phyloP scores from a whole-genome alignment of 2,797 vertebrate genomes.

The Megaceryle alcyon region DNA sequence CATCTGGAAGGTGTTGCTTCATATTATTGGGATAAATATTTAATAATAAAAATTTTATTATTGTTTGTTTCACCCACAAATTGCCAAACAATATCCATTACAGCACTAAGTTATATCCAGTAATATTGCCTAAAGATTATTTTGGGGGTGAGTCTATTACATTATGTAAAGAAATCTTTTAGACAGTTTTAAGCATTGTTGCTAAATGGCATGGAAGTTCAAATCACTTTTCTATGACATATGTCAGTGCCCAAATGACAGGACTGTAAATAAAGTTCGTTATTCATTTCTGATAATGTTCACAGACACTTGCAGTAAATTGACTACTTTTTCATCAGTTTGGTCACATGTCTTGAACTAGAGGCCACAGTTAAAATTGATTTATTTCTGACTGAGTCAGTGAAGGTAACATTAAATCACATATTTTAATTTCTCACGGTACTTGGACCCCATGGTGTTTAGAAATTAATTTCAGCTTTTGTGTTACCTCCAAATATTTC shows the following conservation, averaged over 20 bases:
- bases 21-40: neutral
- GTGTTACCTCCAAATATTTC: neutral
- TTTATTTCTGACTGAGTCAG: neutral
- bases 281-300: neutral
- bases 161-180: neutral
- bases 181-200: neutral
- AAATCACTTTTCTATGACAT: neutral
- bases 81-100: neutral
- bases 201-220: neutral
- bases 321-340: neutral
- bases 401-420: neutral
- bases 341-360: neutral
- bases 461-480: conserved; percentile 27
- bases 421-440: neutral
- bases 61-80: neutral
- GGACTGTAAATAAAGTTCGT: neutral
- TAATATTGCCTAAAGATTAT: neutral
- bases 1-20: neutral
- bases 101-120: neutral
- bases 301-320: neutral
- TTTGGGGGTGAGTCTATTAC: neutral
- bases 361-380: neutral
- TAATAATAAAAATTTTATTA: neutral
- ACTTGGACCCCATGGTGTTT: neutral
- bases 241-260: neutral